These are phyloP conservation scores for Eristalis arbustorum DNA, from an alignment of 2,888 invertebrate genomes.

Conservation along the genomic window DNA sequence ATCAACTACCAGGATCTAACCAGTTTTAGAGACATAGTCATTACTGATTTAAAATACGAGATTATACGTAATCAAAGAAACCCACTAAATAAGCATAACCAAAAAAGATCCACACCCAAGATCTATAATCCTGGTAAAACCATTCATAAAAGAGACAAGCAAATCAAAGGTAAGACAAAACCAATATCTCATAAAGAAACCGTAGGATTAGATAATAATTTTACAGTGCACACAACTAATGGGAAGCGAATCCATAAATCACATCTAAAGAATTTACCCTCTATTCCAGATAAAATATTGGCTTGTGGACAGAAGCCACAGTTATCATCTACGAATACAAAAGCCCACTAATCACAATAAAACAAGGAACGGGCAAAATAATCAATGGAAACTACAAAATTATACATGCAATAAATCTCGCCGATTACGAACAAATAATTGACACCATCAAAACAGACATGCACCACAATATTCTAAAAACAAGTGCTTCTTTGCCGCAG, in stretches of 20 bases:
- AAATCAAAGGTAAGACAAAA: constrained; percentile 37
- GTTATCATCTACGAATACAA: constrained; percentile 49
- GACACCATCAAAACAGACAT: not conserved
- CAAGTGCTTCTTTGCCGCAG: not conserved
- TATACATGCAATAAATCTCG: constrained; percentile 1
- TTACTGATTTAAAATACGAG: not conserved
- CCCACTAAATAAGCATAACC: constrained; percentile 33
- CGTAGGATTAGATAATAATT: constrained; percentile 47
- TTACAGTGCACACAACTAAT: constrained; percentile 41
- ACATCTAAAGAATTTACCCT: constrained; percentile 14
- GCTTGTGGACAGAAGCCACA: not conserved
- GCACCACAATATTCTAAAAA: not conserved
- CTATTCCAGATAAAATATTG: constrained; percentile 14
- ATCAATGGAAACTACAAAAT: constrained; percentile 53
- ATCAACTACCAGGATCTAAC: not conserved
- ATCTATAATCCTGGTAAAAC: constrained; percentile 32
- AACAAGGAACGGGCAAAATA: constrained; percentile 49
- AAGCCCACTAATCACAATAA: constrained; percentile 34
- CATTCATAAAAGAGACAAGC: constrained; percentile 50
- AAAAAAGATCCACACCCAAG: constrained; percentile 37
- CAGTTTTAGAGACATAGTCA: not conserved
- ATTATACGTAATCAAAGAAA: constrained; percentile 54
- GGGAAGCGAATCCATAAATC: constrained; percentile 31
- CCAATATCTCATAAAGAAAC: constrained; percentile 47
- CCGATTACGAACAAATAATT: not conserved